These are phyloP conservation scores for Salvator merianae DNA, from an alignment of 2,113 vertebrate genomes.

Conservation along the genomic window DNA sequence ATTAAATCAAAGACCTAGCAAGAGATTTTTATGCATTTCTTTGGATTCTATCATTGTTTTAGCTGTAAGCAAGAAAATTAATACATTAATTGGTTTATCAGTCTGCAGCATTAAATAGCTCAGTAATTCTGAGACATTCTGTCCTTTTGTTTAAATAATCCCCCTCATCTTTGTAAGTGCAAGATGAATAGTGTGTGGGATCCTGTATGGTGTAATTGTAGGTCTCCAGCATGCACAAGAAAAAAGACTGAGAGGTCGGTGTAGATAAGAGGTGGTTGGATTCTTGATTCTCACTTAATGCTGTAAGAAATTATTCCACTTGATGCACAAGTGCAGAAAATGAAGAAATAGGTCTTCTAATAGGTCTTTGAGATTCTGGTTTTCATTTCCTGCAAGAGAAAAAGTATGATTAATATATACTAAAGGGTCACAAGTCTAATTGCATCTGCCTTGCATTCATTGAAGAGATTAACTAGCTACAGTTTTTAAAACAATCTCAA, in stretches of 20 bases:
- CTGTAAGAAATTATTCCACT: no score
- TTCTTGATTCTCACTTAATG: no score
- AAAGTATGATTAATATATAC: no score
- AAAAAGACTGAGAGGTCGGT: neutral
- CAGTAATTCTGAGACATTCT: neutral
- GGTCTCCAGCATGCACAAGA: neutral
- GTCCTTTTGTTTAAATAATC: neutral
- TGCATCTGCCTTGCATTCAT: neutral
- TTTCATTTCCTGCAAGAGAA: no score
- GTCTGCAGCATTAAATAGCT: no score
- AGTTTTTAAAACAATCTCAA: neutral
- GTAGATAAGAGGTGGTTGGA: neutral
- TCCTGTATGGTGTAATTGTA: no score
- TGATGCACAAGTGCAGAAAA: no score
- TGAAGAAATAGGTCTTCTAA: no score
- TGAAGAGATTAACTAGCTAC: neutral
- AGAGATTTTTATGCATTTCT: neutral
- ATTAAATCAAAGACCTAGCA: neutral
- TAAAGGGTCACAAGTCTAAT: neutral
- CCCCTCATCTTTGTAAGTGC: no score
- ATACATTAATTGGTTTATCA: no score
- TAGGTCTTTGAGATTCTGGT: no score
- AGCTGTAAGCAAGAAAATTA: neutral
- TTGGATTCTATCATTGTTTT: conserved; percentile 9
- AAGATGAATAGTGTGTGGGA: neutral